Evolutionary conservation across 1,140 invertebrate genomes (phyloP).

Genomic region (Trinorchestia longiramus): DNA sequence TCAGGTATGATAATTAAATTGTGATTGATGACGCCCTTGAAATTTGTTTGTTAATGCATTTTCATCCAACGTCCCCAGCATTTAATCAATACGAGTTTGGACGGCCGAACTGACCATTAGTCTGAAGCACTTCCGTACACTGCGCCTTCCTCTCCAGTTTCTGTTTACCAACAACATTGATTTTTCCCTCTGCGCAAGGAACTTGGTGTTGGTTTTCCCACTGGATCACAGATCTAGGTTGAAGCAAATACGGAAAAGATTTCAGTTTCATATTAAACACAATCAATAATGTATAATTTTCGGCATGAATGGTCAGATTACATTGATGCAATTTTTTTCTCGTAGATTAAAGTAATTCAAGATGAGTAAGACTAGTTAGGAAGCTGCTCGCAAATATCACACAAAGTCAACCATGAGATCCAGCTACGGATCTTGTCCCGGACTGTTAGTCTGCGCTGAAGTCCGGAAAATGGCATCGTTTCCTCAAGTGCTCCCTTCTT

Average conservation of each 20-base stretch:
- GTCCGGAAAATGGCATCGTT: background rate
- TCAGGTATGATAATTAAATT: background rate
- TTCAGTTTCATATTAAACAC: background rate
- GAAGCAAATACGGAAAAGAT: background rate
- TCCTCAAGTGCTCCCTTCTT: background rate
- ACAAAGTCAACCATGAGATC: background rate
- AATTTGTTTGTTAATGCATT: constrained; percentile 2
- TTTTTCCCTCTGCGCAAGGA: background rate
- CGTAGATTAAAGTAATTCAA: background rate
- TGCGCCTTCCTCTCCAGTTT: background rate
- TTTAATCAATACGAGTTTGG: background rate
- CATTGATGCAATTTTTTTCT: background rate
- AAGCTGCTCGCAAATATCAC: background rate
- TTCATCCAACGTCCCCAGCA: background rate
- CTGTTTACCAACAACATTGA: background rate
- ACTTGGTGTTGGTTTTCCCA: background rate
- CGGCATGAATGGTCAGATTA: background rate
- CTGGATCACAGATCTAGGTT: background rate
- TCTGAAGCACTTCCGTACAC: background rate
- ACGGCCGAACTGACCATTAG: background rate
- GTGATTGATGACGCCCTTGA: background rate
- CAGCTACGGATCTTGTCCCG: background rate
- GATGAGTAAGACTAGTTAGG: background rate
- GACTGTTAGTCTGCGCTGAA: background rate
- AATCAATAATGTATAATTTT: background rate